phyloP scores from a whole-genome alignment of 2,888 invertebrate genomes.

The Drosophila greeni region DNA sequence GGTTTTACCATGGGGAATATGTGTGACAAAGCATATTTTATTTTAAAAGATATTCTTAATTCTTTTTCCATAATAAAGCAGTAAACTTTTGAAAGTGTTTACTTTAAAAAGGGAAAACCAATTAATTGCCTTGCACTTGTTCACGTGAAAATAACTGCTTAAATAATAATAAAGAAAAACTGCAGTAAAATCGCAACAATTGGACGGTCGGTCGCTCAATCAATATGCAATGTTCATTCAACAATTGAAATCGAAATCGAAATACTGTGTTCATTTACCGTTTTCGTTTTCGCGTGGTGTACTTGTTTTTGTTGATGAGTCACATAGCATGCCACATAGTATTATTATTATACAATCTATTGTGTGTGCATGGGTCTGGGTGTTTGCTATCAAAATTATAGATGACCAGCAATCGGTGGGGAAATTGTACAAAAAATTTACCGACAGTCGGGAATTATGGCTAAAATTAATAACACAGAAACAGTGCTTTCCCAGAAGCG shows the following conservation, averaged over 20 bases:
- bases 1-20: neutral
- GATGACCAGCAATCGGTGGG: slow-evolving; percentile 25
- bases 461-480: slow-evolving; percentile 34
- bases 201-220: slow-evolving; percentile 13
- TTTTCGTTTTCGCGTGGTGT: slow-evolving; percentile 22
- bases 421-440: slow-evolving; percentile 28
- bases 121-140: slow-evolving; percentile 6
- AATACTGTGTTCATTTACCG: slow-evolving; percentile 15
- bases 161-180: neutral
- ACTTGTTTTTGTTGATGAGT: slow-evolving; percentile 45
- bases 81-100: neutral
- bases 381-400: slow-evolving; percentile 54
- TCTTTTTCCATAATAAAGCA: neutral
- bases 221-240: slow-evolving; percentile 31
- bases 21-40: no score
- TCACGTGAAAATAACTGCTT: slow-evolving; percentile 14
- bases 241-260: slow-evolving; percentile 29
- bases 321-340: slow-evolving; percentile 34
- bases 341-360: slow-evolving; percentile 59
- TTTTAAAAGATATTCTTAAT: no score
- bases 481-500: slow-evolving; percentile 8
- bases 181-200: slow-evolving; percentile 25
- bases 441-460: slow-evolving; percentile 24
- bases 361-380: slow-evolving; percentile 18
- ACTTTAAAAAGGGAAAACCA: neutral